Evolutionary conservation across 92 coral and sea anemone genomes (phyloP).

Genomic region (Epizoanthus illoricatus): DNA sequence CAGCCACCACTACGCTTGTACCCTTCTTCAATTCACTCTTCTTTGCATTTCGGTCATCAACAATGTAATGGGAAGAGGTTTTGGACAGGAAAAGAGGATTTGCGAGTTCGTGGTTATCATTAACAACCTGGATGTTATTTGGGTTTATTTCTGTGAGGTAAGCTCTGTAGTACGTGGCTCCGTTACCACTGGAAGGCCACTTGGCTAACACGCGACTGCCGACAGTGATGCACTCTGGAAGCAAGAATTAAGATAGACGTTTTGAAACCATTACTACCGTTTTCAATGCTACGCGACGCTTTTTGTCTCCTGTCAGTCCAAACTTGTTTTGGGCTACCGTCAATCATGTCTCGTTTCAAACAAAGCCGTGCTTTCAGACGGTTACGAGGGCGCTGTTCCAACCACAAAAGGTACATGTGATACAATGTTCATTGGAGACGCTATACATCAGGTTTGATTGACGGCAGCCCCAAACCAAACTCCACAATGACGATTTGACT

Average conservation of each 20-base stretch:
- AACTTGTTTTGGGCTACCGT: too few relatives aligned
- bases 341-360: too few relatives aligned
- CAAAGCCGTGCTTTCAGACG: too few relatives aligned
- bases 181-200: conserved; percentile 56
- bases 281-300: too few relatives aligned
- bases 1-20: background rate
- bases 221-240: conserved; percentile 63
- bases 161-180: conserved; percentile 52
- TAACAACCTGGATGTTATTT: conserved; percentile 49
- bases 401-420: too few relatives aligned
- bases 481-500: too few relatives aligned
- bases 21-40: conserved; percentile 26
- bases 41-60: conserved; percentile 15
- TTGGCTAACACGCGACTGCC: conserved; percentile 70
- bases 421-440: too few relatives aligned
- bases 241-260: background rate
- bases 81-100: conserved; percentile 31
- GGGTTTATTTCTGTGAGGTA: conserved; percentile 54
- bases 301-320: too few relatives aligned
- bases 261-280: too few relatives aligned
- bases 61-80: conserved; percentile 20
- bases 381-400: too few relatives aligned
- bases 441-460: too few relatives aligned
- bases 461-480: too few relatives aligned
- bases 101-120: conserved; percentile 3